These are phyloP conservation scores for Orthonyx spaldingii DNA, from an alignment of 2,113 vertebrate genomes.

Conservation along the genomic window DNA sequence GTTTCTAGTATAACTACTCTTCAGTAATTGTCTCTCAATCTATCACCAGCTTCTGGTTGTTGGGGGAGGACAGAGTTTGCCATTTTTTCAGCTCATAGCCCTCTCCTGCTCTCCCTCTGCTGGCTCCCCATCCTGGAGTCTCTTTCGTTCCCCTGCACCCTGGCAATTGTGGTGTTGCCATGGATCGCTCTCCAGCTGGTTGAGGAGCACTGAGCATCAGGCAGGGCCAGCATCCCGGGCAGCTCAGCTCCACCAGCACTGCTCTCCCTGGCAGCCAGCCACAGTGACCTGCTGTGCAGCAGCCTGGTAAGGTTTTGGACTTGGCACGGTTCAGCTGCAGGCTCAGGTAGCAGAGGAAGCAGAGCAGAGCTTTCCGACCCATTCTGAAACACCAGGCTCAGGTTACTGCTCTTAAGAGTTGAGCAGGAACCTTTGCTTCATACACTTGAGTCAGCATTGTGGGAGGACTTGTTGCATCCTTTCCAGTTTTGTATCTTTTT, in stretches of 20 bases:
- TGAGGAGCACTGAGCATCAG: background rate
- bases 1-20: background rate
- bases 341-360: background rate
- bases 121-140: background rate
- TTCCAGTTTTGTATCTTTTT: background rate
- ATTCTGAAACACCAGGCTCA: background rate
- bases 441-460: background rate
- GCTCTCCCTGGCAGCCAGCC: background rate
- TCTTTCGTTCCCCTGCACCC: accelerated
- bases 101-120: background rate
- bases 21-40: background rate
- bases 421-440: background rate
- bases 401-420: background rate
- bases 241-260: background rate
- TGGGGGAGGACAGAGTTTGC: background rate
- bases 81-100: background rate
- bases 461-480: no score
- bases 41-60: background rate
- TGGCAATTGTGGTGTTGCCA: background rate
- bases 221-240: accelerated
- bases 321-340: accelerated
- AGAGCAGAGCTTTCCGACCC: background rate
- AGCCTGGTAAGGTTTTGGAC: background rate
- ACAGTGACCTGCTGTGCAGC: background rate
- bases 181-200: background rate